phyloP scores from a whole-genome alignment of 2,113 vertebrate genomes.

The Athene noctua region DNA sequence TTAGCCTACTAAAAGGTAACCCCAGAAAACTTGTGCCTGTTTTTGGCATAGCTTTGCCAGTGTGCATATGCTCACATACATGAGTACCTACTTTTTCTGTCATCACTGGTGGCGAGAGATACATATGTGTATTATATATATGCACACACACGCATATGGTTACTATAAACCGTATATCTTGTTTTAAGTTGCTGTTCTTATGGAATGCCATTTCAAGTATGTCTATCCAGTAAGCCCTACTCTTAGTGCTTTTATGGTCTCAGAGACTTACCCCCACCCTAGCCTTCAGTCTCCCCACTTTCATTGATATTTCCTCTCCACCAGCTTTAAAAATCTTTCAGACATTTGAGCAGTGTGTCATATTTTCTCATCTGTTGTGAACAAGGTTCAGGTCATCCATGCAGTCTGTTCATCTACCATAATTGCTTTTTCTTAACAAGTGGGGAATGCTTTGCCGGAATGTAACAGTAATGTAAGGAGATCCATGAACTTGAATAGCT shows the following conservation, averaged over 20 bases:
- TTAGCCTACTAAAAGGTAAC: neutral
- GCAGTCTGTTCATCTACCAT: neutral
- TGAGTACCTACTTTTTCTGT: neutral
- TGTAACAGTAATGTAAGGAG: neutral
- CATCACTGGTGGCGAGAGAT: neutral
- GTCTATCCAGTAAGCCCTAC: neutral
- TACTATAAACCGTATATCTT: neutral
- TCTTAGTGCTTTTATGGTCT: neutral
- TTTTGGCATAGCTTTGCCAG: neutral
- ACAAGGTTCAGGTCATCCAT: neutral
- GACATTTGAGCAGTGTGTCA: neutral
- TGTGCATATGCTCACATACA: neutral
- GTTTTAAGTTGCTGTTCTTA: neutral
- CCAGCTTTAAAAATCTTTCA: neutral
- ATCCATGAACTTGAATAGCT: neutral
- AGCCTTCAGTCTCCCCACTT: neutral
- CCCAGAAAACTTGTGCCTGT: neutral
- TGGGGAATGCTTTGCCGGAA: neutral
- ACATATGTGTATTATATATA: neutral
- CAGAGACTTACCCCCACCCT: neutral
- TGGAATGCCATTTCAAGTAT: neutral
- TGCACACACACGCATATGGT: fast-evolving
- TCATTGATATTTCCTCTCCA: neutral
- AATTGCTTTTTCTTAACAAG: neutral
- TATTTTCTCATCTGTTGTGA: neutral